Percentiles rank a stretch among this genome's conserved stretches.
phyloP scores from a whole-genome alignment of 2,113 vertebrate genomes.

The Cinclus cinclus region DNA sequence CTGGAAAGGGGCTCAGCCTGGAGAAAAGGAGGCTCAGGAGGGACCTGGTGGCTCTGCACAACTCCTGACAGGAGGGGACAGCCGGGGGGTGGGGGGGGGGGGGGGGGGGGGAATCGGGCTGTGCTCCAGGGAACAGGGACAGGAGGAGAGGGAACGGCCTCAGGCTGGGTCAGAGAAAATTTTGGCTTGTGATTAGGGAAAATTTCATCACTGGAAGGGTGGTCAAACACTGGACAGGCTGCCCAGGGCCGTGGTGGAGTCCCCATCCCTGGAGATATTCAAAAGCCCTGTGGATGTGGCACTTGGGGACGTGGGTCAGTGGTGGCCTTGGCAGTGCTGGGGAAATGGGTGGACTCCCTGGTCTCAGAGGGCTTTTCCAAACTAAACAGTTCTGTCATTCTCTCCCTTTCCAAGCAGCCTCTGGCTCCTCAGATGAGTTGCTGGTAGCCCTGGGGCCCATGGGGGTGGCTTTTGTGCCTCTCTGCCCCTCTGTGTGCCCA shows the following conservation, averaged over 20 bases:
- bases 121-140: background rate
- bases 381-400: background rate
- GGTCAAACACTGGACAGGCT: background rate
- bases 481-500: rapidly evolving
- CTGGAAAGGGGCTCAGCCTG: too few relatives aligned
- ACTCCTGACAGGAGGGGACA: too few relatives aligned
- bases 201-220: too few relatives aligned
- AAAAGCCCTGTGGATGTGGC: background rate
- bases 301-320: rapidly evolving
- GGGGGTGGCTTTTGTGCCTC: background rate
- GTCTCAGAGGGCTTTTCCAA: background rate
- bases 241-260: background rate
- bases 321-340: background rate
- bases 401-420: rapidly evolving
- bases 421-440: background rate
- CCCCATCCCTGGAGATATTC: background rate
- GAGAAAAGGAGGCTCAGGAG: too few relatives aligned
- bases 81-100: too few relatives aligned
- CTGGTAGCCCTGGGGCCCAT: background rate
- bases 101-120: rapidly evolving
- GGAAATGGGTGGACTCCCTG: too few relatives aligned
- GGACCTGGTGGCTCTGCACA: too few relatives aligned
- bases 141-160: background rate
- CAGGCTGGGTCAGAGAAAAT: rapidly evolving
- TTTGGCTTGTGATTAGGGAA: background rate